phyloP scores from a whole-genome alignment of 2,888 invertebrate species.

The Thalpophila matura region DNA sequence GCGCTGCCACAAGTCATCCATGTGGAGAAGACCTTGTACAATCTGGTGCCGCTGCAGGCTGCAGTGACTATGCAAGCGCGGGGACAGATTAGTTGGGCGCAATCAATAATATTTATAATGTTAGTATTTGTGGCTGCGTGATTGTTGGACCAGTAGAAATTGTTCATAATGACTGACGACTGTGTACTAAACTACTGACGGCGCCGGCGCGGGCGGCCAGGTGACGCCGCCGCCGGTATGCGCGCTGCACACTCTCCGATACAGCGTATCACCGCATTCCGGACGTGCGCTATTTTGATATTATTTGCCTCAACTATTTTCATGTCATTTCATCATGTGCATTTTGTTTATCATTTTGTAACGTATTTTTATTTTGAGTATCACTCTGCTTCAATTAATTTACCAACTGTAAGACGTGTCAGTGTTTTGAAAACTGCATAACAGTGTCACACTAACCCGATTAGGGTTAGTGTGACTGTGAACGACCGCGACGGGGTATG shows the following conservation, averaged over 20 bases:
- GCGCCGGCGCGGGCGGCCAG: not conserved
- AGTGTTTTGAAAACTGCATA: too few species aligned
- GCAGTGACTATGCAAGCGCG: too few species aligned
- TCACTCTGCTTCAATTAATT: not conserved
- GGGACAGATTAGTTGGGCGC: not conserved
- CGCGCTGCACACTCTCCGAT: not conserved
- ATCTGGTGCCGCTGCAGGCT: not conserved
- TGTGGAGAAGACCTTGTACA: not conserved
- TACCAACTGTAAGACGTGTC: not conserved
- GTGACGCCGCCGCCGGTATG: not conserved
- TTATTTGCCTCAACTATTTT: conserved; percentile 11
- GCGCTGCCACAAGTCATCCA: not conserved
- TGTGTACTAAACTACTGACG: too few species aligned
- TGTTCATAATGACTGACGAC: too few species aligned
- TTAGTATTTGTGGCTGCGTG: not conserved
- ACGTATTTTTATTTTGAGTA: not conserved
- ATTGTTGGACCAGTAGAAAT: too few species aligned
- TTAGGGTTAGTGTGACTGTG: too few species aligned
- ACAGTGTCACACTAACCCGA: too few species aligned
- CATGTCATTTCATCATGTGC: conserved; percentile 32
- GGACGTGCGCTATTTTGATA: conserved; percentile 38
- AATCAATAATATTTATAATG: not conserved
- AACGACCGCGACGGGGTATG: too few species aligned
- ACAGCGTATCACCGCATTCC: conserved; percentile 19
- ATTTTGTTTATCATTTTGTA: conserved; percentile 11